Conservation (phyloP, 2,113 vertebrate species). For the Eretmochelys imbricata region DNA sequence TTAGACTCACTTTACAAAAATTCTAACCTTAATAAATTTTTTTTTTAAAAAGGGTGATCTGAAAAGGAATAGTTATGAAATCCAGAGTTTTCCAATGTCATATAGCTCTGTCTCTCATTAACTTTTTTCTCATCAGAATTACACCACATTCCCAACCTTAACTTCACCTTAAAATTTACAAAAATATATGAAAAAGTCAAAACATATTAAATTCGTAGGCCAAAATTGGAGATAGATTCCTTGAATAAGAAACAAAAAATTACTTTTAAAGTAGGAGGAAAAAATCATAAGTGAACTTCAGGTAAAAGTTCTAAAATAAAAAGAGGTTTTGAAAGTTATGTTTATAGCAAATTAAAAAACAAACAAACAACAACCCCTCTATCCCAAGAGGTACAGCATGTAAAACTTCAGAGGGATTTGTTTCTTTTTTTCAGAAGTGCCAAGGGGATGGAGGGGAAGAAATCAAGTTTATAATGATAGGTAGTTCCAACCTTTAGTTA, state of each 20-base stretch:
- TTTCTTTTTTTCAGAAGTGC: not conserved
- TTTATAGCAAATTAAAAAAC: not conserved
- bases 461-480: not conserved
- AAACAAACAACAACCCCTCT: not conserved
- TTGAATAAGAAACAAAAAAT: not conserved
- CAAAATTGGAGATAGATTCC: not conserved
- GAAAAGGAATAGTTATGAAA: not conserved
- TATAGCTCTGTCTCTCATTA: not conserved
- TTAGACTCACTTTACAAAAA: not conserved
- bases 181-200: not conserved
- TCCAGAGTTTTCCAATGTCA: not conserved
- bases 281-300: not conserved
- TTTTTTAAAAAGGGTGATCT: not conserved
- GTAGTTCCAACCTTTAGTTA: not conserved
- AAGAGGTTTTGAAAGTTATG: not conserved
- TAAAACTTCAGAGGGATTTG: not conserved
- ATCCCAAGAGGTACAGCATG: not conserved
- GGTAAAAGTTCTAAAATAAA: not conserved
- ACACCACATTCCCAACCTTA: not conserved
- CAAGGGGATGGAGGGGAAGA: not conserved
- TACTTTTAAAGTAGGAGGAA: not conserved
- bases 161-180: not conserved
- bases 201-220: not conserved
- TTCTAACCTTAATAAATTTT: not conserved
- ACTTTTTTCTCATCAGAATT: not conserved